Conservation (phyloP, 2,888 invertebrate species). For the Hyposoter didymator region DNA sequence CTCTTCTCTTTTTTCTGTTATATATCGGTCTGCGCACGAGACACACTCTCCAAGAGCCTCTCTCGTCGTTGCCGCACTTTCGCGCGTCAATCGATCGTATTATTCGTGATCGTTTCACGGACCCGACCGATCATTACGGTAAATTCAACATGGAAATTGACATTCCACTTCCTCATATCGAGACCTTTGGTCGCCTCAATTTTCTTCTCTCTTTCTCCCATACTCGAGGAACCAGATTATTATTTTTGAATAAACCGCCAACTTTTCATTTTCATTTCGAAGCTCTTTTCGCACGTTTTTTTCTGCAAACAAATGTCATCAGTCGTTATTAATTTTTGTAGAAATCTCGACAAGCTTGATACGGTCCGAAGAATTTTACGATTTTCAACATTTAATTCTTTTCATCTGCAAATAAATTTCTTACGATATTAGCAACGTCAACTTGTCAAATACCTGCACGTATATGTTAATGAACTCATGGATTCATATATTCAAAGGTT, state of each 20-base stretch:
- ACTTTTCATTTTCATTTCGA: neutral
- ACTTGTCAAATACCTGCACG: neutral
- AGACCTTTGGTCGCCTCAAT: neutral
- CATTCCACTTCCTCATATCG: neutral
- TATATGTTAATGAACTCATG: neutral
- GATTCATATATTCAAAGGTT: neutral
- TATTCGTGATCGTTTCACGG: conserved; percentile 2
- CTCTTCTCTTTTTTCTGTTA: conserved; percentile 39
- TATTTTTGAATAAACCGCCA: neutral
- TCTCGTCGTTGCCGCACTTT: conserved; percentile 18
- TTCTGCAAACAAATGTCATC: no score
- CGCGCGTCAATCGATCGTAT: conserved; percentile 11
- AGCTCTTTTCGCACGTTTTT: neutral
- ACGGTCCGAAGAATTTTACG: no score
- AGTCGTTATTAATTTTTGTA: no score
- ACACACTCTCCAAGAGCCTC: conserved; percentile 28
- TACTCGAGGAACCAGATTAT: neutral
- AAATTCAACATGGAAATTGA: conserved; percentile 7
- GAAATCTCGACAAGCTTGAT: no score
- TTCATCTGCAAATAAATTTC: neutral
- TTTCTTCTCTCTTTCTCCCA: neutral
- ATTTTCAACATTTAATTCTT: no score
- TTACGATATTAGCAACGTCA: neutral
- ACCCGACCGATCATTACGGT: neutral
- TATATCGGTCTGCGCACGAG: conserved; percentile 53